Conservation (phyloP, 2,113 vertebrate species). For the Telmatochromis sp. region DNA sequence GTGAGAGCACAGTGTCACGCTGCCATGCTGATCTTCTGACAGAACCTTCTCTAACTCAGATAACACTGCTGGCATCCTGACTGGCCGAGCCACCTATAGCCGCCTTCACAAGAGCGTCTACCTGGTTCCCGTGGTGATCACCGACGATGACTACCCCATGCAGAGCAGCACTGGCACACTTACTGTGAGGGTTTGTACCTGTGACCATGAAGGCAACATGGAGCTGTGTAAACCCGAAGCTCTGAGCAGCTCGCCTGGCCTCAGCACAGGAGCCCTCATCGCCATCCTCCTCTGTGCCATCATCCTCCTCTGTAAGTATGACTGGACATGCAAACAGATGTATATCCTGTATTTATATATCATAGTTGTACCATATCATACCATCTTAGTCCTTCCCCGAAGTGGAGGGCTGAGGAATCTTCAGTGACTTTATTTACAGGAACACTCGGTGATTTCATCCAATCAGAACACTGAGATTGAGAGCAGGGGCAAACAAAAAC, state of each 20-base stretch:
- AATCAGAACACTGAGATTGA: not conserved
- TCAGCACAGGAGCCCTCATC: constrained; percentile 88
- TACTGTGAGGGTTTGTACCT: constrained; percentile 88
- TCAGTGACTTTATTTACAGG: not conserved
- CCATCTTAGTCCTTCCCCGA: not conserved
- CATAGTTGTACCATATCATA: not conserved
- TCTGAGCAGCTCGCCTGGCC: constrained; percentile 81
- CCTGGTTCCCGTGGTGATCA: constrained; percentile 85
- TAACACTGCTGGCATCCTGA: constrained; percentile 89
- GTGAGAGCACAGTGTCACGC: not conserved
- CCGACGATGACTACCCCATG: constrained; percentile 83
- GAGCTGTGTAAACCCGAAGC: constrained; percentile 85
- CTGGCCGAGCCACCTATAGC: constrained; percentile 78
- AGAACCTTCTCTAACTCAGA: constrained; percentile 67
- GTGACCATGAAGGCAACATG: constrained; percentile 85
- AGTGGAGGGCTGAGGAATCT: not conserved
- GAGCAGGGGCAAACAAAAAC: not conserved
- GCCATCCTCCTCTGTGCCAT: constrained; percentile 92
- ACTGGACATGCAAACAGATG: not conserved
- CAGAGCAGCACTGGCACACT: constrained; percentile 94
- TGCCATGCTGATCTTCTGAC: not conserved
- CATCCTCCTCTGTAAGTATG: constrained; percentile 86
- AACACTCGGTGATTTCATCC: not conserved
- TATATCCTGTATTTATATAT: not conserved
- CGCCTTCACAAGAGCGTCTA: constrained; percentile 81